Percentiles rank a stretch among this genome's conserved stretches.
Evolutionary conservation across 1,140 invertebrate genomes (phyloP).

Genomic region (Myzus persicae): DNA sequence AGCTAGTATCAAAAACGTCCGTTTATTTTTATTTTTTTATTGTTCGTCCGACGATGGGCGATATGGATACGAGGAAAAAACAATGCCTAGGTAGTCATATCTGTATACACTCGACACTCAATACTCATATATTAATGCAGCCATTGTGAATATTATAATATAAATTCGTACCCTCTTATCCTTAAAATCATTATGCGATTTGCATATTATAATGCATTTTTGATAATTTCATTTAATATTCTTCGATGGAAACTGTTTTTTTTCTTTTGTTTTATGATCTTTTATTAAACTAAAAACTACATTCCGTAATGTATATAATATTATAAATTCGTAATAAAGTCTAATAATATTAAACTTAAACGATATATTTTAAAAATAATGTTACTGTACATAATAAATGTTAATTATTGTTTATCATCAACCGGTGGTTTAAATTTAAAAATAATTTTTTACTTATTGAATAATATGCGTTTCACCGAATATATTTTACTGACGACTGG

Average conservation of each 20-base stretch:
- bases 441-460: background rate
- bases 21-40: slow-evolving; percentile 42
- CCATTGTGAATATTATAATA: background rate
- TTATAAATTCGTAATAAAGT: background rate
- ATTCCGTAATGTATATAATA: background rate
- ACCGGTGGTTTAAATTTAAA: background rate
- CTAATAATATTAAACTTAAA: background rate
- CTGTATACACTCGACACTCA: background rate
- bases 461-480: background rate
- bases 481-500: background rate
- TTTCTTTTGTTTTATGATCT: background rate
- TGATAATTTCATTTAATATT: background rate
- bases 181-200: background rate
- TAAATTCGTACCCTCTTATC: background rate
- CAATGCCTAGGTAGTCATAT: background rate
- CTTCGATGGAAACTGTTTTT: background rate
- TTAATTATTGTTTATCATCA: background rate
- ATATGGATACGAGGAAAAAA: background rate
- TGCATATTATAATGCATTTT: background rate
- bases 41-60: background rate
- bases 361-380: background rate
- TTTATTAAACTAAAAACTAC: background rate
- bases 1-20: background rate
- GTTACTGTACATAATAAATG: background rate
- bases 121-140: no score